A percentile compares a stretch with the other conserved stretches of the same genome.
Evolutionary conservation across 1,140 invertebrate genomes (phyloP).

Genomic region (Leguminivora glycinivorella): DNA sequence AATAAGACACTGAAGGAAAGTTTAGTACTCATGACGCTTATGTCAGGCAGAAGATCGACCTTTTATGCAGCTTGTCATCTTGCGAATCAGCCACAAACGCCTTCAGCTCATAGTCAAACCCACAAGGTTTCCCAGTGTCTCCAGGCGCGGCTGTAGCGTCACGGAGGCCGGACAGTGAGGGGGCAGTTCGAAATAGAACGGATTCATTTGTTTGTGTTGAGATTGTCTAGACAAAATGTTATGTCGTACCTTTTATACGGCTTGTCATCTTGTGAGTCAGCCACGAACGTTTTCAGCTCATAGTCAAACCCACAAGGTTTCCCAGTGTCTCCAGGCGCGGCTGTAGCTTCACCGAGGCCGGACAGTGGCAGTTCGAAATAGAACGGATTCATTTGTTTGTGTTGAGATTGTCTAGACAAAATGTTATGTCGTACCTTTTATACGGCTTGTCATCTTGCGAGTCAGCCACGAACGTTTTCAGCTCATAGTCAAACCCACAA

Average conservation of each 20-base stretch:
- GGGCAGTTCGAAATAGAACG: constrained; percentile 99
- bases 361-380: constrained; percentile 99
- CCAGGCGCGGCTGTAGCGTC: constrained; percentile 96
- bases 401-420: no score
- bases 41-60: no score
- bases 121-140: constrained; percentile 96
- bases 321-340: constrained; percentile 96
- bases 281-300: constrained; percentile 97
- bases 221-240: background rate
- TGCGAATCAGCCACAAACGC: constrained; percentile 94
- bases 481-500: constrained; percentile 99
- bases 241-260: constrained; percentile 90
- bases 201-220: constrained; percentile 79
- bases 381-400: no score
- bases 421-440: constrained; percentile 84
- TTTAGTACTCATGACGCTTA: no score
- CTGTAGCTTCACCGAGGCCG: constrained; percentile 96
- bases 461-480: constrained; percentile 97
- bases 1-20: no score
- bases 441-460: constrained; percentile 96
- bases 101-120: constrained; percentile 99
- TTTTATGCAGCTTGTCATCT: constrained; percentile 98
- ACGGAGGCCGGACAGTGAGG: constrained; percentile 98
- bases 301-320: constrained; percentile 99
- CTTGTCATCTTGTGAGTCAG: constrained; percentile 94